phyloP scores from a whole-genome alignment of 2,797 vertebrate genomes.

The Champsocephalus esox region DNA sequence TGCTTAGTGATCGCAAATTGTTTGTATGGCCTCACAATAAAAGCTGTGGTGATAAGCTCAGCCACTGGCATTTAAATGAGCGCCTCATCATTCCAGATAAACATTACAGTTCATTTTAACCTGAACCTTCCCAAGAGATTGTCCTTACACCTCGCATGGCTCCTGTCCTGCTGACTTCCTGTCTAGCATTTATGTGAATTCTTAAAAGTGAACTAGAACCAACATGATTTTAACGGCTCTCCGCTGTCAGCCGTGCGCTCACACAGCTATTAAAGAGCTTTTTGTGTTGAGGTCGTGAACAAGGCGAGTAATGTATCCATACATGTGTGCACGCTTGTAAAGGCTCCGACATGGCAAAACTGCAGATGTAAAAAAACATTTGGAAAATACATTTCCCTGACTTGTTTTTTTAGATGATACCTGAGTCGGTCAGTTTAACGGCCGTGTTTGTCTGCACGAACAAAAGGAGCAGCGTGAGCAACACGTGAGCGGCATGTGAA shows the following conservation, averaged over 20 bases:
- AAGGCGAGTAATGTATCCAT: conserved; percentile 41
- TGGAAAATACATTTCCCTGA: conserved; percentile 7
- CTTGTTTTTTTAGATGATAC: conserved; percentile 25
- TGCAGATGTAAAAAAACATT: conserved; percentile 42
- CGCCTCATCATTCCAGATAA: conserved; percentile 13
- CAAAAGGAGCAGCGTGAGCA: conserved; percentile 23
- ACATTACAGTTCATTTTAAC: conserved; percentile 24
- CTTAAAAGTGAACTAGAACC: conserved; percentile 39
- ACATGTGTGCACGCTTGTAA: conserved; percentile 55
- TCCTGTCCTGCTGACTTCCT: conserved; percentile 46
- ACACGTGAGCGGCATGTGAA: conserved; percentile 49
- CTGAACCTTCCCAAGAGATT: conserved; percentile 26
- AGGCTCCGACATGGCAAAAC: conserved; percentile 30
- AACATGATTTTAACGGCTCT: conserved; percentile 45
- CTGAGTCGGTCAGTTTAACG: conserved; percentile 45
- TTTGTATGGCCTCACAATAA: conserved; percentile 5
- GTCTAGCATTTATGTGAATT: conserved; percentile 41
- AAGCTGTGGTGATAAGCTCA: neutral
- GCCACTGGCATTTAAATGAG: conserved; percentile 10
- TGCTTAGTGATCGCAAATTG: neutral
- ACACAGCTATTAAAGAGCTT: conserved; percentile 68
- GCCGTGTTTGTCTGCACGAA: conserved; percentile 30
- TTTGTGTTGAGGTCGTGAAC: conserved; percentile 63
- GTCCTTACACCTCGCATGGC: conserved; percentile 21
- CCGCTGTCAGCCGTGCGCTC: conserved; percentile 45